These are phyloP conservation scores for Stratiomys singularior DNA, from an alignment of 2,888 invertebrate species.

Conservation along the genomic window DNA sequence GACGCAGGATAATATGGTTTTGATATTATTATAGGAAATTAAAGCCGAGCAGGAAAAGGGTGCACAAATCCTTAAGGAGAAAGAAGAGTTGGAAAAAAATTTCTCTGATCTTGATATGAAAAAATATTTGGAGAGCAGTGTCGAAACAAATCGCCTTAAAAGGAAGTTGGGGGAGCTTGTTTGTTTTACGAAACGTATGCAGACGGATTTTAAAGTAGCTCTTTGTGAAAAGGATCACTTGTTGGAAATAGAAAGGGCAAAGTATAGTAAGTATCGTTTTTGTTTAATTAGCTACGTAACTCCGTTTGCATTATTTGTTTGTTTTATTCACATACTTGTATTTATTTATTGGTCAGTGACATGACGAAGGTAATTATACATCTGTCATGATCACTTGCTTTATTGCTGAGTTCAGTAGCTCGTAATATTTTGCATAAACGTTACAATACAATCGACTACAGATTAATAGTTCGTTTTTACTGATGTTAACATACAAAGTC, in stretches of 20 bases:
- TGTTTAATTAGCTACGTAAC: no score
- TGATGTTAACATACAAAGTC: no score
- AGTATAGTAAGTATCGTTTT: slow-evolving; percentile 43
- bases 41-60: slow-evolving; percentile 28
- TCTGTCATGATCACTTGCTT: no score
- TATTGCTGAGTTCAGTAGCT: no score
- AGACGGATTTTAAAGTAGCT: slow-evolving; percentile 37
- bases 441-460: no score
- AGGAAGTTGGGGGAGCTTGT: slow-evolving; percentile 46
- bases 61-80: slow-evolving; percentile 36
- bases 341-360: no score
- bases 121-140: slow-evolving; percentile 43
- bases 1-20: background rate
- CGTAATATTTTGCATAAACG: no score
- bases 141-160: slow-evolving; percentile 49
- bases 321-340: no score
- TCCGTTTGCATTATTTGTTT: no score
- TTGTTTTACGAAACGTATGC: slow-evolving; percentile 16
- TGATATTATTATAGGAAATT: slow-evolving; percentile 16
- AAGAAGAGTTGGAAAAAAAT: slow-evolving; percentile 31
- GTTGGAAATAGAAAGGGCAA: slow-evolving; percentile 38
- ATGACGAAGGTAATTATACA: no score
- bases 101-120: slow-evolving; percentile 47
- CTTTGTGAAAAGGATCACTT: slow-evolving; percentile 26
- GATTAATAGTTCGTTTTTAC: no score